Evolutionary conservation across 1,140 invertebrate species (phyloP).

Genomic region (Atta colombica): DNA sequence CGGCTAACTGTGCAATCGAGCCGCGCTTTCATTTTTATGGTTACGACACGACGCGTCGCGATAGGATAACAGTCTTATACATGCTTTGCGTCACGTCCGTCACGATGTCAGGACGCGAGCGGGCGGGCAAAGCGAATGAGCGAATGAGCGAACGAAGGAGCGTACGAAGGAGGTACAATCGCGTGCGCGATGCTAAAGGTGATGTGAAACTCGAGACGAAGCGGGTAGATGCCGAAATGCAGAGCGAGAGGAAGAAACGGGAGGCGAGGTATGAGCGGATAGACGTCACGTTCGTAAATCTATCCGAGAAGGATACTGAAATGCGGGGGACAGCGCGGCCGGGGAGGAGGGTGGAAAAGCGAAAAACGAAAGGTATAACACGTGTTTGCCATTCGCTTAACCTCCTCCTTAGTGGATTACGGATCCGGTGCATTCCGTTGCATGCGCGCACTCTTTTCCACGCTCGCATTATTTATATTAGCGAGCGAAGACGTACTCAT

Average conservation of each 20-base stretch:
- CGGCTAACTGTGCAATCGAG: neutral
- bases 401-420: slow-evolving; percentile 25
- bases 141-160: no score
- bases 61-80: neutral
- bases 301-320: slow-evolving; percentile 52
- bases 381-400: slow-evolving; percentile 71
- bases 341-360: slow-evolving; percentile 31
- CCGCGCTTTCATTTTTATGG: neutral
- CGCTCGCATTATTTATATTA: slow-evolving; percentile 69
- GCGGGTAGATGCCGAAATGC: slow-evolving; percentile 44
- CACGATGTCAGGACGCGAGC: slow-evolving; percentile 51
- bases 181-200: slow-evolving; percentile 69
- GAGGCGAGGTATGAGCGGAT: neutral
- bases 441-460: slow-evolving; percentile 30
- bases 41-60: neutral
- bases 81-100: slow-evolving; percentile 11
- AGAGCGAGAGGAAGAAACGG: slow-evolving; percentile 12
- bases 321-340: neutral
- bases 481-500: slow-evolving; percentile 49
- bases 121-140: neutral
- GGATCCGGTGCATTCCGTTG: neutral
- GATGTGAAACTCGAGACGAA: slow-evolving; percentile 73
- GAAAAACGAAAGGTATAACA: slow-evolving; percentile 63
- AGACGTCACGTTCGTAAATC: slow-evolving; percentile 59
- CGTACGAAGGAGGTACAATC: neutral